Conservation (phyloP, 2,113 vertebrate species). For the Ornithorhynchus anatinus region DNA sequence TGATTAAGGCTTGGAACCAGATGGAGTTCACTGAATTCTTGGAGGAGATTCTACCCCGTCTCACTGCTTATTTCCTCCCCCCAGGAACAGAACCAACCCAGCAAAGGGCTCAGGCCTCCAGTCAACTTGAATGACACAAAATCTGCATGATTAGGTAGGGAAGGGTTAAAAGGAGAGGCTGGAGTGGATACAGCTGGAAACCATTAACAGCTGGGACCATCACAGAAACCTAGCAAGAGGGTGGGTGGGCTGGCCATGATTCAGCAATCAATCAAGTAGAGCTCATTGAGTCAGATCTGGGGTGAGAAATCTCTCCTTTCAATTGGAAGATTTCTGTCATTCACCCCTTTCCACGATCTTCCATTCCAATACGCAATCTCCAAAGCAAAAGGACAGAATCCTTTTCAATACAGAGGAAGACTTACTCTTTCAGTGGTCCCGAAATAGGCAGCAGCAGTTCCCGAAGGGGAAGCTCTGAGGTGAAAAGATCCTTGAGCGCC, state of each 20-base stretch:
- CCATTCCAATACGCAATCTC: background rate
- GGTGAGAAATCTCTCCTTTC: background rate
- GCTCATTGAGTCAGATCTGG: background rate
- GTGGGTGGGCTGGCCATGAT: conserved; percentile 54
- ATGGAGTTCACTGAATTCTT: no score
- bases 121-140: background rate
- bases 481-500: no score
- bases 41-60: no score
- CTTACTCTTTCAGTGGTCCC: no score
- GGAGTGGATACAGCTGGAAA: conserved; percentile 49
- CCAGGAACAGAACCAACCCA: background rate
- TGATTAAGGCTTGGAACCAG: no score
- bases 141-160: background rate
- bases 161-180: conserved; percentile 14
- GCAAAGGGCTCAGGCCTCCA: background rate
- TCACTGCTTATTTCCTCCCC: background rate
- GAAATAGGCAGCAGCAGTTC: no score
- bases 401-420: no score
- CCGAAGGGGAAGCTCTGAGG: no score
- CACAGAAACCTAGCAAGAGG: conserved; percentile 36
- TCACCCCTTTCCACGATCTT: background rate
- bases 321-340: background rate
- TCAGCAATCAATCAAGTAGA: conserved; percentile 3
- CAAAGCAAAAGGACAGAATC: background rate
- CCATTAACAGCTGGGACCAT: conserved; percentile 38